Conservation (phyloP, 2,888 invertebrate genomes). For the Capitulum mitella region DNA sequence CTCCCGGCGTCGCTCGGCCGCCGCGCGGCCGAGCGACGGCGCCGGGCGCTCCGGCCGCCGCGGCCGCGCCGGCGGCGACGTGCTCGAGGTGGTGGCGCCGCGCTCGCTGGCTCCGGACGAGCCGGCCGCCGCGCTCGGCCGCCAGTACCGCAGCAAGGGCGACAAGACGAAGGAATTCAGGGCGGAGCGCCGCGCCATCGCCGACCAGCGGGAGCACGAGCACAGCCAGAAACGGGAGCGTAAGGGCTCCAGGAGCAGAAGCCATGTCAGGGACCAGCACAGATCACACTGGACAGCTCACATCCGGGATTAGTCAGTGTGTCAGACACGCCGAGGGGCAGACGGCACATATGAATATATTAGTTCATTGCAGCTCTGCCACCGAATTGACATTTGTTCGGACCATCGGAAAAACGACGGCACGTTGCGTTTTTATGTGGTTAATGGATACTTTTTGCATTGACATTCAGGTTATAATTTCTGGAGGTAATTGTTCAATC, state of each 20-base stretch:
- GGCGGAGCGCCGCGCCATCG: not conserved
- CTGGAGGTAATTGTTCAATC: no score
- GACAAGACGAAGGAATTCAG: not conserved
- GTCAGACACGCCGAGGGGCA: no score
- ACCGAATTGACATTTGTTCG: no score
- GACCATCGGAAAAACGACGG: no score
- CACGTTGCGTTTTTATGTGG: no score
- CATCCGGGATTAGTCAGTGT: not conserved
- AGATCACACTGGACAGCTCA: slow-evolving; percentile 5
- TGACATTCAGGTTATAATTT: no score
- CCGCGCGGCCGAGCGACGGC: not conserved
- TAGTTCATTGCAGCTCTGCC: no score
- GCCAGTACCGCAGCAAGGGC: not conserved
- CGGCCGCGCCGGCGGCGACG: not conserved
- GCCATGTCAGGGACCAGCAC: not conserved
- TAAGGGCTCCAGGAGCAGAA: not conserved
- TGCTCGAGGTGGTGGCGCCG: not conserved
- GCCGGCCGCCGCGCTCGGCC: not conserved
- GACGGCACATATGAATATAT: no score
- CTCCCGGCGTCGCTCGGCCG: no score
- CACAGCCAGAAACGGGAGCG: not conserved
- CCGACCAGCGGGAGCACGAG: not conserved
- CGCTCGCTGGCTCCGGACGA: not conserved
- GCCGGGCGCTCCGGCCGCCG: not conserved
- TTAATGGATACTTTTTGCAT: no score